Percentiles rank a stretch among this genome's conserved stretches.
Conservation (phyloP, 2,113 vertebrate genomes). For the Pangasianodon gigas region DNA sequence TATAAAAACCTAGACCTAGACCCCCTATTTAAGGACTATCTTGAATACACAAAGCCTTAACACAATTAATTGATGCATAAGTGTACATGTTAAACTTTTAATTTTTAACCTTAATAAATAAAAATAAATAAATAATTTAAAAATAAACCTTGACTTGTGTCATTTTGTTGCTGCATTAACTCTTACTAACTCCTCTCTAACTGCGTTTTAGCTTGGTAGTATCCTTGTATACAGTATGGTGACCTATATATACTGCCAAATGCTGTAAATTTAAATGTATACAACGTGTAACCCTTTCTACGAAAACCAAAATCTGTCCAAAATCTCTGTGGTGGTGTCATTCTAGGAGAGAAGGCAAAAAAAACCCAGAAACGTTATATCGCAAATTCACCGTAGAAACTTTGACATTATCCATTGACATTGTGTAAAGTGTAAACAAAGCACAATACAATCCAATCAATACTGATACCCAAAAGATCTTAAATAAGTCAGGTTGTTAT, state of each 20-base stretch:
- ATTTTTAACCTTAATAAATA: not conserved
- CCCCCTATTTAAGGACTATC: too few relatives aligned
- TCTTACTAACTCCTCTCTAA: not conserved
- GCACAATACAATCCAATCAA: not conserved
- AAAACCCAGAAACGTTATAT: not conserved
- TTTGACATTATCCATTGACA: not conserved
- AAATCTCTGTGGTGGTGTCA: not conserved
- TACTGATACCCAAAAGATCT: not conserved
- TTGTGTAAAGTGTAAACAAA: not conserved
- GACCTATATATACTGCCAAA: not conserved
- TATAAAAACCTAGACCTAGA: not conserved
- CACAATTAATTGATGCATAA: not conserved
- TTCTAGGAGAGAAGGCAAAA: not conserved
- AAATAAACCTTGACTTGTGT: not conserved
- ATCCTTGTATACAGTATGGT: not conserved
- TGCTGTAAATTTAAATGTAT: not conserved
- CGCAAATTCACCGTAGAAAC: too few relatives aligned
- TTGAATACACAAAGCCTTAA: not conserved
- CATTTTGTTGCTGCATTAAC: not conserved
- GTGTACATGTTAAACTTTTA: not conserved
- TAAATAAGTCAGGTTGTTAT: not conserved
- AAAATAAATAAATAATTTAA: not conserved
- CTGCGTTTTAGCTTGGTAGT: not conserved
- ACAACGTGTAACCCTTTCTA: too few relatives aligned
- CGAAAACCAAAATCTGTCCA: not conserved